Evolutionary conservation across 2,888 invertebrate species (phyloP).

Genomic region (Amblyjoppa proteus): DNA sequence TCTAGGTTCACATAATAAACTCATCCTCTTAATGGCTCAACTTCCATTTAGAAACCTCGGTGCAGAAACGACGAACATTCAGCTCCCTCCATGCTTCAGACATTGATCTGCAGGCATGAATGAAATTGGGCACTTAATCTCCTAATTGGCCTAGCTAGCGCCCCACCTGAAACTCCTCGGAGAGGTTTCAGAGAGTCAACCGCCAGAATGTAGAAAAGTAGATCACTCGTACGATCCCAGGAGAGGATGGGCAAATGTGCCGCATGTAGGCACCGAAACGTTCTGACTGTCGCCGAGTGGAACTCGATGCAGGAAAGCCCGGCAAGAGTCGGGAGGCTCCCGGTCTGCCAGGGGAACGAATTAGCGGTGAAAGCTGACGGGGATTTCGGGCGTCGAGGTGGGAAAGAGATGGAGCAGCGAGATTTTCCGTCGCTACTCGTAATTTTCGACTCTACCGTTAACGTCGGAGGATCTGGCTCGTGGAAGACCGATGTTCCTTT

Average conservation of each 20-base stretch:
- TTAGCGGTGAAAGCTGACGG: conserved; percentile 39
- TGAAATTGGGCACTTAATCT: neutral
- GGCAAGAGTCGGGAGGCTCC: conserved; percentile 41
- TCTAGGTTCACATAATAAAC: too few relatives aligned
- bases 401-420: conserved; percentile 43
- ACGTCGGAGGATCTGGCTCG: conserved; percentile 71
- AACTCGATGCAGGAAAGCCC: conserved; percentile 11
- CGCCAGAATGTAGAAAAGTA: conserved; percentile 34
- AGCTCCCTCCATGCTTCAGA: too few relatives aligned
- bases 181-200: conserved; percentile 22
- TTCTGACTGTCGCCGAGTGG: conserved; percentile 24
- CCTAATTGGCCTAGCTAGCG: neutral
- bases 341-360: conserved; percentile 23
- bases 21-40: too few relatives aligned
- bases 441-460: conserved; percentile 80
- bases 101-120: neutral
- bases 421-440: conserved; percentile 75
- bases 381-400: conserved; percentile 20
- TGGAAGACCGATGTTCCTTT: conserved; percentile 81
- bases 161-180: neutral
- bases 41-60: too few relatives aligned
- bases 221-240: neutral
- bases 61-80: neutral
- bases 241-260: conserved; percentile 38
- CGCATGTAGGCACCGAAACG: conserved; percentile 34